phyloP scores from a whole-genome alignment of 2,113 vertebrate species.

The Xyliphius kryptos region DNA sequence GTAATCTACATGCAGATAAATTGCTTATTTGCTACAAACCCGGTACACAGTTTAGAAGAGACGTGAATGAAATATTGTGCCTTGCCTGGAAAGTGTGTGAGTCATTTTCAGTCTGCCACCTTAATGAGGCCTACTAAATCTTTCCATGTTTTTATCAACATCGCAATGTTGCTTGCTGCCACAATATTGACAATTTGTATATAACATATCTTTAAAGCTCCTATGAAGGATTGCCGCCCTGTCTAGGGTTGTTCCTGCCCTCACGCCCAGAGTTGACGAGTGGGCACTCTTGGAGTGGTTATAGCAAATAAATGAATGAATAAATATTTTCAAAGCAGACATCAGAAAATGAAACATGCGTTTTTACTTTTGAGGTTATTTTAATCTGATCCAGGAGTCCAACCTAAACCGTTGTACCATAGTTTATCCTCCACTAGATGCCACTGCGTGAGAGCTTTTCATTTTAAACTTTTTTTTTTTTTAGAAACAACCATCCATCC shows the following conservation, averaged over 20 bases:
- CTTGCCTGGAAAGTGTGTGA: conserved; percentile 38
- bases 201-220: too few relatives aligned
- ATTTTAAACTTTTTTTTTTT: neutral
- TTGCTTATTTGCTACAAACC: conserved; percentile 41
- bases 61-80: conserved; percentile 43
- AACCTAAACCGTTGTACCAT: neutral
- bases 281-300: too few relatives aligned
- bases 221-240: too few relatives aligned
- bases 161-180: conserved; percentile 8
- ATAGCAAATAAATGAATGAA: too few relatives aligned
- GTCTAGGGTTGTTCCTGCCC: too few relatives aligned
- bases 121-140: conserved; percentile 51
- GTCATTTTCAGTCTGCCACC: conserved; percentile 45
- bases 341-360: too few relatives aligned
- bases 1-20: conserved; percentile 46
- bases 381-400: neutral
- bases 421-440: conserved; percentile 39
- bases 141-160: conserved; percentile 13
- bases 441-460: conserved; percentile 26
- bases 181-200: too few relatives aligned
- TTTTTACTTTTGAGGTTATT: neutral
- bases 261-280: too few relatives aligned
- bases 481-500: too few relatives aligned
- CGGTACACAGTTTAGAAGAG: conserved; percentile 33
- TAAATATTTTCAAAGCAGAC: too few relatives aligned